Base-by-base conservation (phyloP, 2,113 vertebrate genomes). In the Gallinago paraguaiae region DNA sequence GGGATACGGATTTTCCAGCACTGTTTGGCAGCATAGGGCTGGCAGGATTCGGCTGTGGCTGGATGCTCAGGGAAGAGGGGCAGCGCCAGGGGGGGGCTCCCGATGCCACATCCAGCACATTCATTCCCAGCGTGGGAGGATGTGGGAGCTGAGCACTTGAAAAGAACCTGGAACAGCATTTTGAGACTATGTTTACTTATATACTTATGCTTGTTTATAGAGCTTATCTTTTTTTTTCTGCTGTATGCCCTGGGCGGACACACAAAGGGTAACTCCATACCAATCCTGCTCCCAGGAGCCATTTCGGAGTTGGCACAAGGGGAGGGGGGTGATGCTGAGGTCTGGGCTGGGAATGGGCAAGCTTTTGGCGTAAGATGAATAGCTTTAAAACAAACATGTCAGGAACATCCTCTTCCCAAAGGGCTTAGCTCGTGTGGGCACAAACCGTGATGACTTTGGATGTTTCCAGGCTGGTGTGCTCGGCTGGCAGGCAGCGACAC, bases 21-120 rank as follows among this genome's bases (percentile, higher is more conserved):
- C 1, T 15, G 0, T 39, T 33, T 27, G 67, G 35, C 56, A 51
- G 14, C 9, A 0, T 1, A 31, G 30, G 14, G 19, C 25, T 25
- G 69, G 5, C 43, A 28, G 10, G 61, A 51, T 24, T 39, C 1
- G 17, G 35, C 33, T 9, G 30, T 8, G n/a, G 9, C 16, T 19
- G 56, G 63, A 11, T 39, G 20, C 4, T 8, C 1, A 1, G 18
- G 30, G 20, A 4, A 3, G 20, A 63, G 14, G 6, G 7, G n/a
- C 30, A 53, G 35, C 1, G 4, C 13, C 1, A 9, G 28, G 11
- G 10, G 10, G 28, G 11, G 46, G 3, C 3, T 64, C 35, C 30
- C 1, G 3, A 13, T 37, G 63, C 54, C 77, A 15, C 18, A 4
- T 20, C 15, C 17, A 7, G 59, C 18, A 25, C 4, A 3, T 24